Percentiles rank a stretch among this genome's conserved stretches.
Evolutionary conservation across 2,888 invertebrate species (phyloP).

Genomic region (Chesias legatella): DNA sequence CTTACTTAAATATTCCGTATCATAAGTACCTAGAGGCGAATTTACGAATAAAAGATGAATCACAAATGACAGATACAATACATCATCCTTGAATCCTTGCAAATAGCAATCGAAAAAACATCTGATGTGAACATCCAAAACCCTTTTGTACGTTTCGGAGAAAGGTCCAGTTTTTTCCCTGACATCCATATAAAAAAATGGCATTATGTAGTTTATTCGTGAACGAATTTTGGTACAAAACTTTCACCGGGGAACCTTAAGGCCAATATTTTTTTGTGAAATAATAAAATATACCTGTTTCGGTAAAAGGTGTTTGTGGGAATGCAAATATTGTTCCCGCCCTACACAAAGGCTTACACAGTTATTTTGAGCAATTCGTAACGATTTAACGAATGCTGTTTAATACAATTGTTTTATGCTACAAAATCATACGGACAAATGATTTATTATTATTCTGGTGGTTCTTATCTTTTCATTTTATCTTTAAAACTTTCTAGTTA

Average conservation of each 20-base stretch:
- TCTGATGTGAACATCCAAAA: constrained; percentile 69
- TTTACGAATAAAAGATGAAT: constrained; percentile 17
- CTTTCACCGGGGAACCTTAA: constrained; percentile 59
- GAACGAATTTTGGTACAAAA: constrained; percentile 57
- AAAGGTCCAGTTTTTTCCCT: constrained; percentile 55
- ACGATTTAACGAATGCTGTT: no score
- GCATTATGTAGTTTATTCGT: constrained; percentile 52
- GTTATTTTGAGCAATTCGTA: no score
- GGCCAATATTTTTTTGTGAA: constrained; percentile 39
- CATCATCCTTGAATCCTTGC: constrained; percentile 17
- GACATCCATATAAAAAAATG: constrained; percentile 53
- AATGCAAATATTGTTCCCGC: constrained; percentile 33
- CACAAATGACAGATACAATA: constrained; percentile 26
- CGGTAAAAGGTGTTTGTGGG: constrained; percentile 45
- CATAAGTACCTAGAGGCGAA: no score
- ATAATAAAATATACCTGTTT: constrained; percentile 41
- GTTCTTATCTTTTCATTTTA: no score
- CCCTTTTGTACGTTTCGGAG: constrained; percentile 72
- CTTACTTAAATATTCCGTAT: no score
- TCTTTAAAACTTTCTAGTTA: no score
- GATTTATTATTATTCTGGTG: no score
- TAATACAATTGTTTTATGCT: no score
- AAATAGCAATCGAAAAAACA: constrained; percentile 38
- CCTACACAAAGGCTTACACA: constrained; percentile 16
- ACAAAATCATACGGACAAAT: no score